These are phyloP conservation scores for Halcyon badia DNA, from an alignment of 2,797 vertebrate species.

Conservation along the genomic window DNA sequence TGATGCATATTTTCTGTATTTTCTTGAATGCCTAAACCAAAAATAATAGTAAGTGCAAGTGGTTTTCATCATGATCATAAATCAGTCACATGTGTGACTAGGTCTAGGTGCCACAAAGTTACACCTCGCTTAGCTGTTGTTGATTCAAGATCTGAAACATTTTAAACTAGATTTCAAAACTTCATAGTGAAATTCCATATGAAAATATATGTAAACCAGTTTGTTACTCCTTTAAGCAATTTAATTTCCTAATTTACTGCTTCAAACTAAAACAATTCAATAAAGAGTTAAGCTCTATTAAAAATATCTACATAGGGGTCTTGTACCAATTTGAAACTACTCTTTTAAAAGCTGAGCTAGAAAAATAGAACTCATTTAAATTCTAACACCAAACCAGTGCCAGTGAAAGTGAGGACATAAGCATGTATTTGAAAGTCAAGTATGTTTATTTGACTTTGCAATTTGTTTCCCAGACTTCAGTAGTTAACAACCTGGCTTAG, in stretches of 20 bases:
- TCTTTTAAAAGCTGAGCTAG: neutral
- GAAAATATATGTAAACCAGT: neutral
- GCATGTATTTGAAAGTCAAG: neutral
- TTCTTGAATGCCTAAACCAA: conserved; percentile 13
- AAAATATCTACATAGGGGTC: neutral
- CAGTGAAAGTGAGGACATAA: neutral
- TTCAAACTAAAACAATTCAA: neutral
- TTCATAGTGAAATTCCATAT: neutral
- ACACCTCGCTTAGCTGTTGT: neutral
- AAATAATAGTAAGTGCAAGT: conserved; percentile 2
- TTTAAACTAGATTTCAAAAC: neutral
- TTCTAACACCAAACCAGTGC: neutral
- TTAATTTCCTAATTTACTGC: neutral
- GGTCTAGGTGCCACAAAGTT: conserved; percentile 14
- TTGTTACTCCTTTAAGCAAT: neutral
- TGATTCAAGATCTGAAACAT: neutral
- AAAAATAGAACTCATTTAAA: conserved; percentile 7
- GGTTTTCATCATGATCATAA: conserved; percentile 37
- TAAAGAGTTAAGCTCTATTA: neutral
- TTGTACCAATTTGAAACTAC: neutral
- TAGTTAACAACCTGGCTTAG: neutral
- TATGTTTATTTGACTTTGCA: neutral
- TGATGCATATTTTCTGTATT: neutral
- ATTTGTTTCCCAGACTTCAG: neutral
- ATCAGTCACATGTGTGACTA: neutral